Base-by-base conservation (phyloP, 1,140 invertebrate genomes). In the Acromyrmex charruanus region DNA sequence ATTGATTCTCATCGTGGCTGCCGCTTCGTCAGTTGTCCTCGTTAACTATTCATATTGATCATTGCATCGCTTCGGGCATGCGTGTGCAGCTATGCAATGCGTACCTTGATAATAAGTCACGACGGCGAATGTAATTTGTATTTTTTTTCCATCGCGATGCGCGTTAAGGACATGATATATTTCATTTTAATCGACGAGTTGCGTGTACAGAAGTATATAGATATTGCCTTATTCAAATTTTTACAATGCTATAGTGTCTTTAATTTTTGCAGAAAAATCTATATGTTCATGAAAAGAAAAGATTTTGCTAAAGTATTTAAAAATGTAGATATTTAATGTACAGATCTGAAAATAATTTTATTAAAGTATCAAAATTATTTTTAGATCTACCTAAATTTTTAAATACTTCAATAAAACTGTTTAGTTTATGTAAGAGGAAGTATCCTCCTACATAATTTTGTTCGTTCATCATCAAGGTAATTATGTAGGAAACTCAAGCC, bases 1-100 rank as follows among this genome's bases (percentile, higher is more conserved):
- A 86, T 86, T 68, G 84, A 86, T 86, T 86, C 65, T 59, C 63
- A 61, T 68, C 25, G 18, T 35, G 25, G 10, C 35, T 12, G 14
- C 21, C 61, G 25, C 49, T 55, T 44, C 25, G 28, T 77, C 39
- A 21, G 25, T 77, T 66, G 74, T 79, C 18, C 82, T 58, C 61
- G 44, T 66, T 66, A 66, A n/a, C 21, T 44, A 10, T 44, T 35
- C 53, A 16, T 51, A 65, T 79, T 68, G 49, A 66, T 14, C 51
- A 59, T 44, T 49, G 74, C 59, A 66, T 66, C 28, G 59, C 39
- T 21, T 25, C 21, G 55, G 44, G 35, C 12, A 18, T 66, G 77
- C 25, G 25, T 51, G 28, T 66, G 14, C 35, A 65, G 6, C 28
- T 39, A 39, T 55, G 35, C 65, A 55, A 44, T 5, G 65, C 21